Percentiles rank a stretch among this genome's conserved stretches.
These are phyloP conservation scores for Coenobita brevimanus DNA, from an alignment of 1,140 invertebrate species.

Conservation along the genomic window DNA sequence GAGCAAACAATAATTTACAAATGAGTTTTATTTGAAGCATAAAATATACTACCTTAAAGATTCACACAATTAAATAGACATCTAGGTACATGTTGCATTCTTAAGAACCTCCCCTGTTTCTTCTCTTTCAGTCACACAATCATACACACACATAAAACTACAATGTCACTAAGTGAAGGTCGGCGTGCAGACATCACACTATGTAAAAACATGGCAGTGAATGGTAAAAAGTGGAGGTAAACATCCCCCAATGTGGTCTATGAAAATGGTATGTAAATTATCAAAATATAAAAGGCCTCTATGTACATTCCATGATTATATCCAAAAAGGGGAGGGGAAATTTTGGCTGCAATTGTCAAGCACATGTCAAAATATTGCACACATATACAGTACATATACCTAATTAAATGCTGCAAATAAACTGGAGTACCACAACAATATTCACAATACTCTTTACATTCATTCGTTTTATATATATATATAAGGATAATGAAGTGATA, in stretches of 20 bases:
- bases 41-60: conserved; percentile 31
- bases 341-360: no score
- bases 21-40: conserved; percentile 47
- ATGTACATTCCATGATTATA: conserved; percentile 43
- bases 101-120: not conserved
- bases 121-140: no score
- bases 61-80: conserved; percentile 26
- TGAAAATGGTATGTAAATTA: conserved; percentile 57
- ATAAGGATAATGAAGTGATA: no score
- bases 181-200: conserved; percentile 38
- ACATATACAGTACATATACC: no score
- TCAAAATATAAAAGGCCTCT: conserved; percentile 44
- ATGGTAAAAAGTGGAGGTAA: conserved; percentile 35
- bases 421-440: no score
- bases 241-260: conserved; percentile 12
- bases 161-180: no score
- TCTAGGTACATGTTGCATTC: not conserved
- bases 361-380: no score
- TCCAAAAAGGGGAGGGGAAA: no score
- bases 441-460: no score
- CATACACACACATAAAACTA: no score
- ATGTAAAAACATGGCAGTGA: conserved; percentile 43
- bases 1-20: conserved; percentile 10
- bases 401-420: no score
- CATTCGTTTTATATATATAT: no score